These are phyloP conservation scores for Poeciliopsis retropinna DNA, from an alignment of 2,113 vertebrate genomes.

Conservation along the genomic window DNA sequence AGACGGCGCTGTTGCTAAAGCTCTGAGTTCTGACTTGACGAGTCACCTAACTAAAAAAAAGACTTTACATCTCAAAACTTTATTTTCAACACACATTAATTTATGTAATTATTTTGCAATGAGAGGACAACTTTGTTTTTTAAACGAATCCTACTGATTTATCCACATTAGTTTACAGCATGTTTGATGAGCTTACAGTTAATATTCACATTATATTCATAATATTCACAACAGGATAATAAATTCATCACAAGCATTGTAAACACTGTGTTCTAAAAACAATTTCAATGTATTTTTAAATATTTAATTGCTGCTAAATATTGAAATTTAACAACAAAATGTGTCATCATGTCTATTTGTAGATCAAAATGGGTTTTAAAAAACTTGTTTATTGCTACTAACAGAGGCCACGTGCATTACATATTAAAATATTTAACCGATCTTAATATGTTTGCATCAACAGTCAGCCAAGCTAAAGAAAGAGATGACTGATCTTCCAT, in stretches of 20 bases:
- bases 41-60: background rate
- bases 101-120: background rate
- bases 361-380: background rate
- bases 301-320: too few relatives aligned
- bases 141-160: background rate
- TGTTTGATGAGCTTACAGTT: background rate
- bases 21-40: background rate
- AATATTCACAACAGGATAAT: too few relatives aligned
- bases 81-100: background rate
- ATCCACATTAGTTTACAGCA: background rate
- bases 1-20: slow-evolving; percentile 63
- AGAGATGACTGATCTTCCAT: background rate
- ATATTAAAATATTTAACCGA: background rate
- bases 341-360: background rate
- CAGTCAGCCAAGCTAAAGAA: background rate
- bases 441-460: background rate
- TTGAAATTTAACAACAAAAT: background rate
- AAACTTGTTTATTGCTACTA: background rate
- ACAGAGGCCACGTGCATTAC: background rate
- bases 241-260: too few relatives aligned
- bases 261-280: too few relatives aligned
- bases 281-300: too few relatives aligned
- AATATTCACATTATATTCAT: too few relatives aligned
- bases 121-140: background rate
- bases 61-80: background rate